A percentile compares a stretch with the other conserved stretches of the same genome.
These are phyloP conservation scores for Dolichoris vasculosae DNA, from an alignment of 1,140 invertebrate species.

Conservation along the genomic window DNA sequence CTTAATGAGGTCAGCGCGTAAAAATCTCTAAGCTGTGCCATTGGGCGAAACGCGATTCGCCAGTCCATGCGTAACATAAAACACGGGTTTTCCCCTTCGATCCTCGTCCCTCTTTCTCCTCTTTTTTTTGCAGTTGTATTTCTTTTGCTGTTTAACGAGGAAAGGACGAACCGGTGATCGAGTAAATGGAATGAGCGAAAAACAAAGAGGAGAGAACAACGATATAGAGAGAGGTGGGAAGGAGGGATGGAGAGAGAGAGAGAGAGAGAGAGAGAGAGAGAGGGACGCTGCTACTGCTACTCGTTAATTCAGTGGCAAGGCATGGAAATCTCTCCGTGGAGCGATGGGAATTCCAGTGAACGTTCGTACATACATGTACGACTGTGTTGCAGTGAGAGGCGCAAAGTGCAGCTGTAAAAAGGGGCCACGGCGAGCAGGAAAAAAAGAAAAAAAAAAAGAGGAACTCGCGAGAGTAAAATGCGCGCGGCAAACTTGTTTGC, in stretches of 20 bases:
- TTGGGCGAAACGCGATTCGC: not conserved
- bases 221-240: not conserved
- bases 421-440: not conserved
- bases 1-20: slow-evolving; percentile 30
- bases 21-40: not conserved
- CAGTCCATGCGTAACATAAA: slow-evolving; percentile 10
- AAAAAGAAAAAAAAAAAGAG: not conserved
- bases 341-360: not conserved
- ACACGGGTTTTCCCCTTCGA: not conserved
- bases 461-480: not conserved
- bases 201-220: not conserved
- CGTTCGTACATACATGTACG: not conserved
- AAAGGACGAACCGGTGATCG: not conserved
- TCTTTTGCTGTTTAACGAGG: slow-evolving; percentile 24
- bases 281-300: not conserved
- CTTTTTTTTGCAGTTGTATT: not conserved
- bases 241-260: not conserved
- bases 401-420: slow-evolving; percentile 28
- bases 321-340: slow-evolving; percentile 5
- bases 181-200: slow-evolving; percentile 12
- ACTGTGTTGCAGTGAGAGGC: not conserved
- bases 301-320: slow-evolving; percentile 26
- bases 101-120: not conserved
- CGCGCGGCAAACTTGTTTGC: not conserved
- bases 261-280: not conserved